Base-by-base conservation (phyloP, 2,888 invertebrate genomes). In the Phragmatobia fuliginosa region DNA sequence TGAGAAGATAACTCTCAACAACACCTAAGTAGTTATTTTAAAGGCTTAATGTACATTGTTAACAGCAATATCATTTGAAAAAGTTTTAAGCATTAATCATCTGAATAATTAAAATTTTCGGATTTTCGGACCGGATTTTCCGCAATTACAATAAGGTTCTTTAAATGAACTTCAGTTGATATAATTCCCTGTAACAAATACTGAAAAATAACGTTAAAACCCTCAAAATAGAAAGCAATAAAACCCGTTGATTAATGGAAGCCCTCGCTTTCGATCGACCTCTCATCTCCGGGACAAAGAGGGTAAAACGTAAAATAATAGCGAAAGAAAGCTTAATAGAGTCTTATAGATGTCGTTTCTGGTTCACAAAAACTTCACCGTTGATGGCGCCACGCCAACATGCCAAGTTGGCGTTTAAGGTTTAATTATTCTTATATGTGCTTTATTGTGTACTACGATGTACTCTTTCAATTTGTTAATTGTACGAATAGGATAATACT, bases 391-490 rank as follows among this genome's bases (percentile, higher is more conserved):
- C n/a, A n/a, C n/a, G n/a, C n/a, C n/a, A n/a, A n/a, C n/a, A n/a
- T n/a, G n/a, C n/a, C n/a, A 72, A 73, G 67, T 70, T 66, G 72
- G 64, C 67, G 8, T 45, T 62, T 38, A 21, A 28, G 14, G n/a
- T n/a, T 62, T 75, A 76, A 77, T 81, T 64, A 73, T 65, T 71
- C 74, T 81, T 68, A 14, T 31, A 58, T n/a, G n/a, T n/a, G n/a
- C 25, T 38, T 21, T 0, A 59, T 7, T 10, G 32, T 60, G 8
- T 21, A n/a, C 59, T 52, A 49, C 6, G 21, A 52, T 8, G n/a
- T 28, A 49, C 14, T 49, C 25, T 59, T 32, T 32, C 25, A 49
- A 49, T 52, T 45, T 25, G 52, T 11, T 2, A 25, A 14, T 52
- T 28, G 25, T 28, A 52, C 11, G 14, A 52, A 25, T 52, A 25